A percentile compares a stretch with the other conserved stretches of the same genome.
These are phyloP conservation scores for Burhinus bistriatus DNA, from an alignment of 2,113 vertebrate species.

Conservation along the genomic window DNA sequence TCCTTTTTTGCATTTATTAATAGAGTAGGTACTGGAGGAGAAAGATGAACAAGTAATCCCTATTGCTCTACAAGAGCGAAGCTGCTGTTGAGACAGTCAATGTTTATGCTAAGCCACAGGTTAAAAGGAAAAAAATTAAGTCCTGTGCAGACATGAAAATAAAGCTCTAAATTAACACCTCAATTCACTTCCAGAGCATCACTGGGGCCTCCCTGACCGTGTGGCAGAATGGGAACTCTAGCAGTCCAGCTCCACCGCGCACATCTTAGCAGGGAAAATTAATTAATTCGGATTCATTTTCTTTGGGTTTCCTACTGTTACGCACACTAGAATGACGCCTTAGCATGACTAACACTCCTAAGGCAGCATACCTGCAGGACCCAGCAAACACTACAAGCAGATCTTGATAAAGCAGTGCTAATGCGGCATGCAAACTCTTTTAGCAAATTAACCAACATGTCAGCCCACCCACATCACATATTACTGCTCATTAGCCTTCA, in stretches of 20 bases:
- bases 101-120: not conserved
- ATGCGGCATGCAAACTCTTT: not conserved
- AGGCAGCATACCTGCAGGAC: not conserved
- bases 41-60: not conserved
- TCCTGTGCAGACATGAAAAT: not conserved
- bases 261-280: not conserved
- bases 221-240: not conserved
- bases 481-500: not conserved
- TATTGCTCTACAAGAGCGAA: not conserved
- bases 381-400: not conserved
- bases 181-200: not conserved
- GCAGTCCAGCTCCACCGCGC: not conserved
- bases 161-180: conserved; percentile 5
- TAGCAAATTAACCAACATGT: not conserved
- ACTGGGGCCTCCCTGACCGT: not conserved
- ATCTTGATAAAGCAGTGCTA: not conserved
- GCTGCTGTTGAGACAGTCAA: not conserved
- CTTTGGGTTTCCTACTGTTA: not conserved
- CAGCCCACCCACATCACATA: not conserved
- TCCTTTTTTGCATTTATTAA: not conserved
- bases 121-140: not conserved
- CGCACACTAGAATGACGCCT: not conserved
- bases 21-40: not conserved
- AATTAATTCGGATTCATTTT: not conserved
- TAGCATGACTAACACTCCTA: not conserved